phyloP scores from a whole-genome alignment of 2,113 vertebrate species.

The Phrynosoma blainvillii region DNA sequence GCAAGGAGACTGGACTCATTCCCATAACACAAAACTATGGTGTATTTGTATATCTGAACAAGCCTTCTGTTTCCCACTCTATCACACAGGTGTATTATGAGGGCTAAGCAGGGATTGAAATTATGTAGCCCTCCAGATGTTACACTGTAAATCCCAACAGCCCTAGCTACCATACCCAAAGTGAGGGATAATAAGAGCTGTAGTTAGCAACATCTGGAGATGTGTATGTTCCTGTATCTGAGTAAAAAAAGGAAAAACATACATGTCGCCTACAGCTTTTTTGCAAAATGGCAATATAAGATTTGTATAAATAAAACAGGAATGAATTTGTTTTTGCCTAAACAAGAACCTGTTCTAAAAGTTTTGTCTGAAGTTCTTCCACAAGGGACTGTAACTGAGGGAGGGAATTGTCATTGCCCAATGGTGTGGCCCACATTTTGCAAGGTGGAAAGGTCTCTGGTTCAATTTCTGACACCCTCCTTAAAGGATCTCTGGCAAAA shows the following conservation, averaged over 20 bases:
- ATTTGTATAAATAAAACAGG: neutral
- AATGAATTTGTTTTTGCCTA: neutral
- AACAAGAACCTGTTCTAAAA: too few species aligned
- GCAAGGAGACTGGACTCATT: neutral
- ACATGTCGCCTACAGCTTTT: neutral
- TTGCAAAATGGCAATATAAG: neutral
- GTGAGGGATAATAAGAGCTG: too few species aligned
- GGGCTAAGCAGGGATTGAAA: neutral
- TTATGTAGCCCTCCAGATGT: too few species aligned
- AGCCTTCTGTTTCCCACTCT: neutral
- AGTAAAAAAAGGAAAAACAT: neutral
- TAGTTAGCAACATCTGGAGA: too few species aligned
- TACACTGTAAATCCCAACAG: too few species aligned
- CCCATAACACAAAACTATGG: neutral
- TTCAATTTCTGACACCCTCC: neutral
- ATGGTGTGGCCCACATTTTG: too few species aligned
- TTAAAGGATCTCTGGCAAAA: neutral
- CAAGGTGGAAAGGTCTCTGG: neutral
- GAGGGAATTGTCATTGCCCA: too few species aligned
- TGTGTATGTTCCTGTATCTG: too few species aligned
- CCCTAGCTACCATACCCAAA: too few species aligned
- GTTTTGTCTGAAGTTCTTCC: too few species aligned
- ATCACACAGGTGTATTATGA: neutral
- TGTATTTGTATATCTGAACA: too few species aligned
- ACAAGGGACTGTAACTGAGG: too few species aligned